Evolutionary conservation across 2,797 vertebrate genomes (phyloP).

Genomic region (Sebastes kiyomatsui): DNA sequence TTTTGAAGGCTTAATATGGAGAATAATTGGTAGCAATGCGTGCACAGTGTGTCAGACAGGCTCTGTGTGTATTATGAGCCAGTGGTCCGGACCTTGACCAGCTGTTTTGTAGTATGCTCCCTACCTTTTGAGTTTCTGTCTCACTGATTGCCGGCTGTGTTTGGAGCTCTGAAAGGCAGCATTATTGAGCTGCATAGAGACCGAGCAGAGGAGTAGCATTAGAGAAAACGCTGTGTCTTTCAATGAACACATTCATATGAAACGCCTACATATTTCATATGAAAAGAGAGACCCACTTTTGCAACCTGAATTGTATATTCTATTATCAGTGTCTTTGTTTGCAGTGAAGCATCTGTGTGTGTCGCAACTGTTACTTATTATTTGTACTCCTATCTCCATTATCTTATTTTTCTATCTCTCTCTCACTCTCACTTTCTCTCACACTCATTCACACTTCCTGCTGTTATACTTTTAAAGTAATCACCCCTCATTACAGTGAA

Average conservation of each 20-base stretch:
- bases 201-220: background rate
- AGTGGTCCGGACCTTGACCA: background rate
- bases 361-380: background rate
- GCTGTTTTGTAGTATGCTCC: background rate
- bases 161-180: background rate
- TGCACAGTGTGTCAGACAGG: background rate
- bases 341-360: background rate
- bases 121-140: background rate
- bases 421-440: background rate
- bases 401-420: background rate
- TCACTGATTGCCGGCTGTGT: background rate
- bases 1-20: background rate
- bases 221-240: background rate
- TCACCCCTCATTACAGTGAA: conserved; percentile 35
- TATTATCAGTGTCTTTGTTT: conserved; percentile 2
- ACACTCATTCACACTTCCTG: conserved; percentile 61
- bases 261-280: background rate
- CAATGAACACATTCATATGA: background rate
- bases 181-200: background rate
- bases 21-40: background rate
- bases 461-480: conserved; percentile 52
- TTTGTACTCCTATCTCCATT: background rate
- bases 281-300: background rate
- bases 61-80: background rate
- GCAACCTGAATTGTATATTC: background rate